Evolutionary conservation across 35 echinoderm and acorn worm genomes (phyloP).

Genomic region (Hemicentrotus pulcherrimus): DNA sequence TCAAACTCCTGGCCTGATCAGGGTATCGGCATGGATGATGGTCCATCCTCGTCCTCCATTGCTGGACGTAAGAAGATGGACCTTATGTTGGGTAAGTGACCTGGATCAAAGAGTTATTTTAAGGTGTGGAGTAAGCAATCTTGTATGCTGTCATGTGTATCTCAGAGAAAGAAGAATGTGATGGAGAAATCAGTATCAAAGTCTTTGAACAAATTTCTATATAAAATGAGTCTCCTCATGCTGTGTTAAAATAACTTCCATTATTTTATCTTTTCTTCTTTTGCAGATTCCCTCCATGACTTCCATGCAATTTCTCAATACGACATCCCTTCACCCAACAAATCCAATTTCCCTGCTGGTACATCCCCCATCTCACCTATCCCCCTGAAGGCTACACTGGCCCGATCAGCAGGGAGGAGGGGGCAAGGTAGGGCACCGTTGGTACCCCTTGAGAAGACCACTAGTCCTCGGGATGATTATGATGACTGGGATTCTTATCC

Average conservation of each 20-base stretch:
- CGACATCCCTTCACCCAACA: constrained; percentile 43
- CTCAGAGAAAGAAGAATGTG: too few relatives aligned
- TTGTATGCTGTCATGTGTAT: too few relatives aligned
- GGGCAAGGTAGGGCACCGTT: constrained; percentile 48
- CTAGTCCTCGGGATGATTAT: constrained; percentile 46
- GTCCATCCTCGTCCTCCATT: not conserved
- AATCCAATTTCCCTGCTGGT: constrained; percentile 8
- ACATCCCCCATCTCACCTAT: constrained; percentile 66
- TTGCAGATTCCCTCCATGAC: not conserved
- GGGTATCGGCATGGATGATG: constrained; percentile 37
- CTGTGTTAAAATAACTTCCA: too few relatives aligned
- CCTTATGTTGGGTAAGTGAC: constrained; percentile 28
- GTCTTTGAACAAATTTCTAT: too few relatives aligned
- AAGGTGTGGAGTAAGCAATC: not conserved
- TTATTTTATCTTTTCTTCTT: not conserved
- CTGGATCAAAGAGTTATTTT: not conserved
- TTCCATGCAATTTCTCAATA: constrained; percentile 52
- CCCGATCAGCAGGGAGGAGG: constrained; percentile 60
- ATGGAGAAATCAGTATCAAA: too few relatives aligned
- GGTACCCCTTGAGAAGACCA: constrained; percentile 50
- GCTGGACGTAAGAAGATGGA: constrained; percentile 53
- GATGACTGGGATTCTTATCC: constrained; percentile 49
- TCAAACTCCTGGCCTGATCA: constrained; percentile 69
- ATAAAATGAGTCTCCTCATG: too few relatives aligned
- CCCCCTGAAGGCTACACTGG: constrained; percentile 54